Base-by-base conservation (phyloP, 2,113 vertebrate species). In the Erinaceus europaeus region DNA sequence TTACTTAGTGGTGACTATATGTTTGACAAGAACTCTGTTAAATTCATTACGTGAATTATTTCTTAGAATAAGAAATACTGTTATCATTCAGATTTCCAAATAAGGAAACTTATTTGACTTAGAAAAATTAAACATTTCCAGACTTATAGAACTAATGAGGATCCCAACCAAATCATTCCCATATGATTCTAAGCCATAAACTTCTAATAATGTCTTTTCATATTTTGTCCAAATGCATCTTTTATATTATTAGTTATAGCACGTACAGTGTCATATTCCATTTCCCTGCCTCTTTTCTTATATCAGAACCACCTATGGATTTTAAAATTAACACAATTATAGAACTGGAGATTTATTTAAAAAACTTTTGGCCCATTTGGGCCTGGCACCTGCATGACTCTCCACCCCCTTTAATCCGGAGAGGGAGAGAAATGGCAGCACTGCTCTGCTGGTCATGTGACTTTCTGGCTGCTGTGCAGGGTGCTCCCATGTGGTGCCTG, bases 21-120 rank as follows among this genome's bases (percentile, higher is more conserved):
- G 8, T 68, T 5, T 74, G 52, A 29, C 25, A 46, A 69, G 20
- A 50, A 73, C 18, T 73, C 62, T 84, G 25, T 29, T 86, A 78
- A 78, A 88, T 73, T 76, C 36, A 71, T 89, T 64, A 78, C 15
- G 29, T 90, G 20, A 71, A 71, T 80, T 80, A 80, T 67, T 17
- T 91, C 14, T 83, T 80, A 80, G 73, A 81, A 91, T 89, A 18
- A 75, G 40, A 52, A 13, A 53, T 1, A 6, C 27, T 74, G 2
- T 46, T 86, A 69, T 52, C 67, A 86, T 72, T 72, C 29, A 34
- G 18, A 88, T 52, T 73, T 68, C 64, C 20, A 85, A 81, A 44
- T 59, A 67, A 91, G 46, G 5, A 75, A 93, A 90, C 25, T n/a
- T n/a, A n/a, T n/a, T n/a, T n/a, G n/a, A n/a, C n/a, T n/a, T n/a